Evolutionary conservation across 2,797 vertebrate genomes (phyloP).

Genomic region (Peromyscus nudipes): DNA sequence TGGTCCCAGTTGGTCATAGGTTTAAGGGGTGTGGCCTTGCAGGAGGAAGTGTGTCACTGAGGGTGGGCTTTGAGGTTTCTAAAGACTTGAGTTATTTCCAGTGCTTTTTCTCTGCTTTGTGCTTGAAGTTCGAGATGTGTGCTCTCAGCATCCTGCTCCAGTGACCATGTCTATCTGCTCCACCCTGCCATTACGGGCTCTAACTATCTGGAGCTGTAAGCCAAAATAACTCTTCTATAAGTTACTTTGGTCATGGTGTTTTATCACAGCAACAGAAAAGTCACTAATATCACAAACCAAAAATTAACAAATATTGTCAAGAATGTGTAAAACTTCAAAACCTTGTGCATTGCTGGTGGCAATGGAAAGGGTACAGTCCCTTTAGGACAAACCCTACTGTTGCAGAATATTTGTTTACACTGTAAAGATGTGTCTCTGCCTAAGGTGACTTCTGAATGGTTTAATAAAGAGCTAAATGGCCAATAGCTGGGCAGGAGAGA

Average conservation of each 20-base stretch:
- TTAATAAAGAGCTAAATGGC: not conserved
- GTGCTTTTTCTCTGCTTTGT: not conserved
- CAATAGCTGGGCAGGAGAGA: not conserved
- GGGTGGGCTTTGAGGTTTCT: not conserved
- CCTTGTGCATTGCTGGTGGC: not conserved
- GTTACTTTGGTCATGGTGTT: not conserved
- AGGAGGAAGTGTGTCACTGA: not conserved
- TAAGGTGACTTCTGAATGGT: not conserved
- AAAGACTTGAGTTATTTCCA: not conserved
- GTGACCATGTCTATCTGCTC: not conserved
- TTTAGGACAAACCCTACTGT: not conserved
- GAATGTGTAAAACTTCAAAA: not conserved
- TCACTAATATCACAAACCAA: not conserved
- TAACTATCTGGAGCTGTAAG: not conserved
- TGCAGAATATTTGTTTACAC: not conserved
- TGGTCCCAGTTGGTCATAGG: not conserved
- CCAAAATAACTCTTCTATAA: not conserved
- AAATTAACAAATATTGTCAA: constrained; percentile 6
- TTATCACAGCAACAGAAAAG: not conserved
- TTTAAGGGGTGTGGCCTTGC: not conserved
- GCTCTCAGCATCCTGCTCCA: not conserved
- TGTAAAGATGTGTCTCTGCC: not conserved
- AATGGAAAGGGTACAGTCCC: not conserved
- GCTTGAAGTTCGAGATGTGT: not conserved
- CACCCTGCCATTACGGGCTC: not conserved